Base-by-base conservation (phyloP, 2,888 invertebrate species). In the Rhogogaster chlorosoma region DNA sequence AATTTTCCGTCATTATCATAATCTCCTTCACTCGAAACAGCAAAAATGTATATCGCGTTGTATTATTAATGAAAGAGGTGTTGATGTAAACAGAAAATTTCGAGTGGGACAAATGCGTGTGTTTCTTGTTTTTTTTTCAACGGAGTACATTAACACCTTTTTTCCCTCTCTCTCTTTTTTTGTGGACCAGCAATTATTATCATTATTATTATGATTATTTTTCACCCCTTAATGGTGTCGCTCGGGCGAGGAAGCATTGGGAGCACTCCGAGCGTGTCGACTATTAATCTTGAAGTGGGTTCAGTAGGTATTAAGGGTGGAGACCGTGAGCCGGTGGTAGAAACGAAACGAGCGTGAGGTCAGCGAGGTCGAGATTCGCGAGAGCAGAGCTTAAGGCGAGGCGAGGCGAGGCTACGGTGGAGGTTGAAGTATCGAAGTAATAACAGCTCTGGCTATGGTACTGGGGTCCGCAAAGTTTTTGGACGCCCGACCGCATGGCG, bases 381-480 rank as follows among this genome's bases (percentile, higher is more conserved):
- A n/a, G 57, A 77, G 78, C 36, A 57, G 78, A 80, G 78, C 78
- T 61, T 80, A 61, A 32, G 61, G 38, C 78, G 10, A n/a, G n/a
- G n/a, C n/a, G n/a, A n/a, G n/a, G n/a, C n/a, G 36, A 57, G 78
- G 57, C 78, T 61, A 29, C 32, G n/a, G 32, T 18, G 18, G 80
- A 38, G 67, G 64, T 83, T 70, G 22, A 83, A 49, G 84, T 78
- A 84, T 75, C 84, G 84, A 64, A 84, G 61, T 84, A 84, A 84
- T 84, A 84, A 84, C 84, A 61, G 57, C 61, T 38, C 61, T 64
- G 57, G 78, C 53, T 26, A n/a, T n/a, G 71, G 61, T 26, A 26
- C 38, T 32, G 45, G 22, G 83, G 57, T 32, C 53, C 71, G 64
- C 49, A 77, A 84, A 84, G 67, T 84, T 84, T 84, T 84, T 64